These are phyloP conservation scores for Cephus nigrinus DNA, from an alignment of 2,888 invertebrate species.

Conservation along the genomic window DNA sequence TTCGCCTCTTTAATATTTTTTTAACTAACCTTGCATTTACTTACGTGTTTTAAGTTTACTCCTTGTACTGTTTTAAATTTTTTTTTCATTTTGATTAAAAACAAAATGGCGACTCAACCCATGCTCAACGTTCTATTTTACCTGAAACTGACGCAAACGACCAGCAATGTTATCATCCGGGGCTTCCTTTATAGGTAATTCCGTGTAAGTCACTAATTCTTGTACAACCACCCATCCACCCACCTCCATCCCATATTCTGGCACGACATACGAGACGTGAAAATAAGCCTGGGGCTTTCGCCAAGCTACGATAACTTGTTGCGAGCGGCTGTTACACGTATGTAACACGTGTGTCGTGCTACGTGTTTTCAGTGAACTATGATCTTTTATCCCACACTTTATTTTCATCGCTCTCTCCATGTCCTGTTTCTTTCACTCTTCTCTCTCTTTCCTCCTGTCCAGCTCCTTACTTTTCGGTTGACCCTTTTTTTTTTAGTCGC, in stretches of 20 bases:
- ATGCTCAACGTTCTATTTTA: not conserved
- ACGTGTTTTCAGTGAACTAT: not conserved
- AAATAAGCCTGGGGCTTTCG: not conserved
- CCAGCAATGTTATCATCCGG: not conserved
- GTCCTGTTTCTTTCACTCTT: not conserved
- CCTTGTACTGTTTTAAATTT: not conserved
- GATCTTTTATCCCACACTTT: not conserved
- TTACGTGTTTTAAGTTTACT: not conserved
- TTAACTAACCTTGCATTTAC: conserved; percentile 12
- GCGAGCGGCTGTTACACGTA: not conserved
- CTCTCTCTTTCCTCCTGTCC: not conserved
- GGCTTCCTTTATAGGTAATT: not conserved
- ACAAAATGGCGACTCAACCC: not conserved
- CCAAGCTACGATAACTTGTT: not conserved
- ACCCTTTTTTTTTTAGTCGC: not conserved
- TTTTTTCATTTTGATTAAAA: conserved; percentile 1
- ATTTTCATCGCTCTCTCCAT: not conserved
- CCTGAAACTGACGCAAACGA: not conserved
- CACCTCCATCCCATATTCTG: not conserved
- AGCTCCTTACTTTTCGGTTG: not conserved
- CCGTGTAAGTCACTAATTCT: not conserved
- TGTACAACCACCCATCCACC: not conserved
- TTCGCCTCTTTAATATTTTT: not conserved
- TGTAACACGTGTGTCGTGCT: not conserved
- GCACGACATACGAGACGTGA: not conserved